A percentile compares a stretch with the other conserved stretches of the same genome.
Evolutionary conservation across 2,888 invertebrate genomes (phyloP).

Genomic region (Napeogenes sylphis): DNA sequence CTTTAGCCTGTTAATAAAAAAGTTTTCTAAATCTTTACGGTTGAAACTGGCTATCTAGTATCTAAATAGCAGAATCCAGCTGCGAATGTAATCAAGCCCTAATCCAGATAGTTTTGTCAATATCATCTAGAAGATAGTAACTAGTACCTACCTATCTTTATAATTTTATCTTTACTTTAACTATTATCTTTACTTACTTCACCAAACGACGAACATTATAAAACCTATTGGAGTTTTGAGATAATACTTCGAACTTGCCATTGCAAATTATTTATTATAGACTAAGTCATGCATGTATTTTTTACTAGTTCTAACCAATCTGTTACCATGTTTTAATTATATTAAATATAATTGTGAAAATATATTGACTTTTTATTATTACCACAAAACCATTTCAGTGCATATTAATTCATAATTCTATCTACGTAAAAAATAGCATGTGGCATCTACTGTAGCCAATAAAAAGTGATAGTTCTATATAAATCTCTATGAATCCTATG

Average conservation of each 20-base stretch:
- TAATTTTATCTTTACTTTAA: background rate
- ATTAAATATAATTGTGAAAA: constrained; percentile 26
- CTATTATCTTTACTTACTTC: background rate
- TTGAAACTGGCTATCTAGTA: too few relatives aligned
- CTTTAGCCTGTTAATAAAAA: background rate
- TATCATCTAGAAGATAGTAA: too few relatives aligned
- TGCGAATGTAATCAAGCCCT: too few relatives aligned
- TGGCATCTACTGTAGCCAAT: too few relatives aligned
- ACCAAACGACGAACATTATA: background rate
- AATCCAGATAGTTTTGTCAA: too few relatives aligned
- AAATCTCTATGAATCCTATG: too few relatives aligned
- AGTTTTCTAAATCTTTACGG: background rate
- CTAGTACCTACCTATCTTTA: background rate
- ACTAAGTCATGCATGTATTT: constrained; percentile 20
- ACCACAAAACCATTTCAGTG: too few relatives aligned
- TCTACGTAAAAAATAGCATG: too few relatives aligned
- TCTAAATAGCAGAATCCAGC: too few relatives aligned
- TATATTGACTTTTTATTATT: constrained; percentile 1
- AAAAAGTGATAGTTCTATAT: too few relatives aligned
- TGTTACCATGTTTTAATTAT: constrained; percentile 52
- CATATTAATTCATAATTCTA: too few relatives aligned
- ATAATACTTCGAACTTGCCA: constrained; percentile 36
- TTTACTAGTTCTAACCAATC: constrained; percentile 37
- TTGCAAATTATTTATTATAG: constrained; percentile 62
- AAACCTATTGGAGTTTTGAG: background rate